A percentile compares a stretch with the other conserved stretches of the same genome.
phyloP scores from a whole-genome alignment of 53 echinoderm and acorn worm species.

The Glandiceps talaboti region DNA sequence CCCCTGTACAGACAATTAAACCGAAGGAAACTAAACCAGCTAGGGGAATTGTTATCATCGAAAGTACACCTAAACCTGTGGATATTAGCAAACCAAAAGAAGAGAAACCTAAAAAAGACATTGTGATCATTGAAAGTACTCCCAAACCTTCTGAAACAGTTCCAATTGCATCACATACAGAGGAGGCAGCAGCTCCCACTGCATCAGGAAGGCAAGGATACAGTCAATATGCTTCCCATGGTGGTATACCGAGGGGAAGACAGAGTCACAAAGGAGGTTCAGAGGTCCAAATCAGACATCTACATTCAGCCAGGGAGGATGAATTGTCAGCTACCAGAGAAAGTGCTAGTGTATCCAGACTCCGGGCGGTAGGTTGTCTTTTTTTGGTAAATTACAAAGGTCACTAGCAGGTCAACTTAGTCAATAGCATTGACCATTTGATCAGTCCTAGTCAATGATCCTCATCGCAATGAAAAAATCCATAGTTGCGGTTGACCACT shows the following conservation, averaged over 20 bases:
- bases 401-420: no score
- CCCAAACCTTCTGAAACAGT: constrained; percentile 36
- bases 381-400: no score
- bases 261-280: not conserved
- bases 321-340: not conserved
- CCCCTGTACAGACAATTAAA: not conserved
- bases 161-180: constrained; percentile 20
- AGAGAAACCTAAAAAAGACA: not conserved
- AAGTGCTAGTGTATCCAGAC: not conserved
- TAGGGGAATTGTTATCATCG: not conserved
- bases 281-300: not conserved
- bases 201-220: not conserved
- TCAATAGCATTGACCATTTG: no score
- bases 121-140: not conserved
- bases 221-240: not conserved
- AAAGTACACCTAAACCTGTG: not conserved
- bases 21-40: not conserved
- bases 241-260: not conserved
- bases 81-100: not conserved
- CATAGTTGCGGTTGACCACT: no score
- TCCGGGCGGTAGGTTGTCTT: not conserved
- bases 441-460: no score
- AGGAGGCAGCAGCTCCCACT: constrained; percentile 8
- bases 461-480: no score
- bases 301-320: not conserved